Percentiles rank a stretch among this genome's conserved stretches.
Conservation (phyloP, 2,797 vertebrate genomes). For the Galaxias olidus region DNA sequence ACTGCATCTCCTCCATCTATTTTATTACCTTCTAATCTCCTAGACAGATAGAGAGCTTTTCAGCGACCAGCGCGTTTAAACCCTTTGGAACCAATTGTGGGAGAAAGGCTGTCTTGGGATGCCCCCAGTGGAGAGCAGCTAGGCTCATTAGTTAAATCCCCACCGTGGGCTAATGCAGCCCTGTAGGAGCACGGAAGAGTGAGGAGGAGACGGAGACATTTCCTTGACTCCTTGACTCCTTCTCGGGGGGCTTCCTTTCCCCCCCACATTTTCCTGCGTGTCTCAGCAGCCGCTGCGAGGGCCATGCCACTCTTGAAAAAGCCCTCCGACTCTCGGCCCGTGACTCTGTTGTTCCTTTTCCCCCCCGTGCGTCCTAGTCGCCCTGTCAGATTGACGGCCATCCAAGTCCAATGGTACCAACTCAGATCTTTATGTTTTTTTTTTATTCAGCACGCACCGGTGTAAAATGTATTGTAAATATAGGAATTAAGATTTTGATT, state of each 20-base stretch:
- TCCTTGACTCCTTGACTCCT: conserved; percentile 74
- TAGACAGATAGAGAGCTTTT: conserved; percentile 72
- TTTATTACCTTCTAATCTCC: conserved; percentile 78
- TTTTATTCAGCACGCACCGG: too few species aligned
- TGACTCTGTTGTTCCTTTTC: conserved; percentile 17
- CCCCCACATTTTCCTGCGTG: conserved; percentile 75
- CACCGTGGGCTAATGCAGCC: conserved; percentile 78
- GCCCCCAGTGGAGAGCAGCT: conserved; percentile 77
- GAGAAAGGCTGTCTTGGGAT: conserved; percentile 81
- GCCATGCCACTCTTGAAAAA: conserved; percentile 58
- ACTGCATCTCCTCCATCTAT: conserved; percentile 68
- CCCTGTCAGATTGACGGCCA: too few species aligned
- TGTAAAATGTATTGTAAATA: too few species aligned
- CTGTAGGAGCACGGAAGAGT: conserved; percentile 69
- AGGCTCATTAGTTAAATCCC: conserved; percentile 87
- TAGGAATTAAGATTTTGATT: too few species aligned
- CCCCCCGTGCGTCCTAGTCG: too few species aligned
- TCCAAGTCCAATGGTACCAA: too few species aligned
- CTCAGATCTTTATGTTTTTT: too few species aligned
- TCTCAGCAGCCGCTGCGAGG: conserved; percentile 79
- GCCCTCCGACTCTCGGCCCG: conserved; percentile 39
- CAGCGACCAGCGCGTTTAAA: conserved; percentile 74
- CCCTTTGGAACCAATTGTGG: conserved; percentile 86
- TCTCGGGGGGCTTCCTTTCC: conserved; percentile 66
- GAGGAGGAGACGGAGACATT: conserved; percentile 73